These are phyloP conservation scores for Prenolepis imparis DNA, from an alignment of 2,888 invertebrate genomes.

Conservation along the genomic window DNA sequence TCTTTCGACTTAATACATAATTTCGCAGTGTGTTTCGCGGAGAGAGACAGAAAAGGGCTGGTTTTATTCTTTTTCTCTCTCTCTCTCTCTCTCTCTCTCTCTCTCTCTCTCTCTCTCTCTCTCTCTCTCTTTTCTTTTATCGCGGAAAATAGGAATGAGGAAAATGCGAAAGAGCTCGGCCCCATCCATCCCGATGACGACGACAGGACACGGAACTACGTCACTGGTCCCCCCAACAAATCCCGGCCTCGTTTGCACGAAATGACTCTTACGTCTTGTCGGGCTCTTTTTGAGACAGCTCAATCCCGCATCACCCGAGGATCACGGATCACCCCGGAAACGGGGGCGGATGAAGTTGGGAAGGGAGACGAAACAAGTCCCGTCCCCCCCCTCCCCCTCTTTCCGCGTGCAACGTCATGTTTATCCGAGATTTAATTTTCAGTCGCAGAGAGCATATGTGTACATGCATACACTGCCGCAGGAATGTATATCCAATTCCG, in stretches of 20 bases:
- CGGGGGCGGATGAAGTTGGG: too few species aligned
- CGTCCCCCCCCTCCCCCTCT: background rate
- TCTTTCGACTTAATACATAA: constrained; percentile 63
- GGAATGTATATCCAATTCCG: constrained; percentile 49
- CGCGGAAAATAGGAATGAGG: constrained; percentile 18
- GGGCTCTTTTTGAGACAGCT: constrained; percentile 60
- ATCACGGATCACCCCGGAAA: background rate
- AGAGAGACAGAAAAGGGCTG: constrained; percentile 41
- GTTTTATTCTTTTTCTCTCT: constrained; percentile 47
- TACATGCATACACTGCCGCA: constrained; percentile 20
- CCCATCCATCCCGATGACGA: constrained; percentile 65
- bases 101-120: background rate
- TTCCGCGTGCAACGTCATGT: constrained; percentile 26
- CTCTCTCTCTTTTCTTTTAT: background rate
- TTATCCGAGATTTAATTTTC: constrained; percentile 55
- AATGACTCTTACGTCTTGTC: constrained; percentile 73
- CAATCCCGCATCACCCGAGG: constrained; percentile 66
- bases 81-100: too few species aligned
- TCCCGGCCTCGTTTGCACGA: constrained; percentile 65
- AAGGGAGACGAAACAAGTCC: background rate
- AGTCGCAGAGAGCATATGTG: background rate
- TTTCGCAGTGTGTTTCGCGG: constrained; percentile 63
- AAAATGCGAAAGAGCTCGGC: constrained; percentile 67
- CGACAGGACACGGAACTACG: constrained; percentile 39
- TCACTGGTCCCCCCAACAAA: constrained; percentile 65